Evolutionary conservation across 2,797 vertebrate species (phyloP), one percentile per base, ranked within the genome.

Genomic region (Dendrocincla tyrannina): DNA sequence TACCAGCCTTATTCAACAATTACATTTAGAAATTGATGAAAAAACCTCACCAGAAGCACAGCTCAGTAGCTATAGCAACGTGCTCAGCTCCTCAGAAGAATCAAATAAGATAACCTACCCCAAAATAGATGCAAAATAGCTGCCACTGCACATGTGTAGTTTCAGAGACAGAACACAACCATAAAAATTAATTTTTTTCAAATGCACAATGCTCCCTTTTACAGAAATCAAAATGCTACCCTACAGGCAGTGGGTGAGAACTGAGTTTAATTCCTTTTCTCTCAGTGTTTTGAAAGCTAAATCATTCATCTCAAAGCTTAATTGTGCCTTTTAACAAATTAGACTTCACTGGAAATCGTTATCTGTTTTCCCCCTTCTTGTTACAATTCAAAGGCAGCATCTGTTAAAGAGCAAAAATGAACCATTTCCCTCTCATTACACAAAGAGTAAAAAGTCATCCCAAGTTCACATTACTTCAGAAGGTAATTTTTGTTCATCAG

Each of bases 61-160:
- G 89, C 88, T 92, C 84, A 85, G 97, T 97, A 97, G 89, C 97
- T 95, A 97, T 97, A 95, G 97, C 96, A 97, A 97, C 96, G 0
- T 84, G 70, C 88, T 96, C 44, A 41, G 67, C 64, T 92, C 95
- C 93, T 93, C 84, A 53, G 37, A 94, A 89, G 93, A 94, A 91
- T 92, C 85, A 95, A 77, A 7, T 77, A 94, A 94, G 93, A 96
- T 84, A 96, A 95, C 78, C 89, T 88, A 83, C 76, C 84, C 90
- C 91, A 95, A 95, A 96, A 94, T 87, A 94, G 92, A 97, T 73
- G 80, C 89, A 95, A 91, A 97, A 92, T 93, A 93, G 78, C 91
- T 90, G 93, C 68, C 75, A 59, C 6, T 58, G 92, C 93, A 95
- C 49, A 91, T 25, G 70, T 93, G 50, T 68, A 66, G 67, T 66